These are phyloP conservation scores for Myiotriccus ornatus DNA, from an alignment of 2,797 vertebrate species.

Conservation along the genomic window DNA sequence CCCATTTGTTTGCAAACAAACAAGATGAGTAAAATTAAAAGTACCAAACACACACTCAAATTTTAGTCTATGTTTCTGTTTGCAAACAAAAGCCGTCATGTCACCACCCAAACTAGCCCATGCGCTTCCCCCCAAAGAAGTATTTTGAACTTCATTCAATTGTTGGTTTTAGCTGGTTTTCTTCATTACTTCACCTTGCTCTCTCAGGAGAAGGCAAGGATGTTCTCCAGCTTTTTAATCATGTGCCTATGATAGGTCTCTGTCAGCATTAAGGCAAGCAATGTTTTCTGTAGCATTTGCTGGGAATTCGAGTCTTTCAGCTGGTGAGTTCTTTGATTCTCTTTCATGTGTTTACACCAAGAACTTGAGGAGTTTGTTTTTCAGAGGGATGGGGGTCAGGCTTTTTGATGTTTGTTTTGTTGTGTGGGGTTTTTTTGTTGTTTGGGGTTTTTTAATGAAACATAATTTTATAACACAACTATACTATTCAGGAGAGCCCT, in stretches of 20 bases:
- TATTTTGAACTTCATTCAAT: neutral
- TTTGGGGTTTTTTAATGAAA: neutral
- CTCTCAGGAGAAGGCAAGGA: neutral
- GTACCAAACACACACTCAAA: neutral
- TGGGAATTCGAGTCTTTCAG: neutral
- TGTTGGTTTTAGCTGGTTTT: neutral
- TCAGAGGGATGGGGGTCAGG: neutral
- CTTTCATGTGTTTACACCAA: neutral
- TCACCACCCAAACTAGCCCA: neutral
- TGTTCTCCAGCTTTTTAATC: neutral
- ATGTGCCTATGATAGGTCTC: neutral
- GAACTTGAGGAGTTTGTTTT: neutral
- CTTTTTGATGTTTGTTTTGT: neutral
- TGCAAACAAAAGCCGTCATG: neutral
- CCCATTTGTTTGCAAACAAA: neutral
- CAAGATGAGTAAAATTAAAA: neutral
- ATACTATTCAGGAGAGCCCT: neutral
- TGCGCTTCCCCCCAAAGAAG: neutral
- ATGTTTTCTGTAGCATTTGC: neutral
- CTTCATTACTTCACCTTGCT: neutral
- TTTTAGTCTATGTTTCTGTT: neutral
- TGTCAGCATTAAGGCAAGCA: neutral
- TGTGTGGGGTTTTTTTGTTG: too few species aligned
- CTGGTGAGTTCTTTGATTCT: neutral
- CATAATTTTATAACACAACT: neutral